Evolutionary conservation across 1,140 invertebrate genomes (phyloP).

Genomic region (Drosophila takahashii): DNA sequence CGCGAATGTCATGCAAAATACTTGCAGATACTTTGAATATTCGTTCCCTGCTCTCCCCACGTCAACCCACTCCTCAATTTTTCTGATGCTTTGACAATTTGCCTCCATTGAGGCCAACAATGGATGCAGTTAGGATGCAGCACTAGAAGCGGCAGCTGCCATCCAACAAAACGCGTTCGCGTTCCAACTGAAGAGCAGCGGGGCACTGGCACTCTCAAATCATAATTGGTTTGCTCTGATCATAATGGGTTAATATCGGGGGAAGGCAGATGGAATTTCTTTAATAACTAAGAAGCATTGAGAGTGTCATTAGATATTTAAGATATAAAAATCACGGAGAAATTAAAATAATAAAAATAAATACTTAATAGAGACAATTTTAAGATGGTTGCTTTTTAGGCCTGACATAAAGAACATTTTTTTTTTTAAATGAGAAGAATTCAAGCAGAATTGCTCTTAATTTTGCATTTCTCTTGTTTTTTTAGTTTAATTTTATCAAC

Average conservation of each 20-base stretch:
- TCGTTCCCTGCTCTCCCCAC: slow-evolving; percentile 25
- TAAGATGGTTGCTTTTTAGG: too few relatives aligned
- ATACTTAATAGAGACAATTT: too few relatives aligned
- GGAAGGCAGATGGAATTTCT: not conserved
- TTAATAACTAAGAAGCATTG: not conserved
- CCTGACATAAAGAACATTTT: too few relatives aligned
- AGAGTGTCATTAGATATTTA: not conserved
- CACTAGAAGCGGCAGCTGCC: slow-evolving; percentile 21
- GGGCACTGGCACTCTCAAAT: slow-evolving; percentile 1
- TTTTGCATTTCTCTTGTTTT: too few relatives aligned
- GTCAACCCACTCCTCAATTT: not conserved
- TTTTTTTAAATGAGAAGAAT: too few relatives aligned
- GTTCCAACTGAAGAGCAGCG: slow-evolving; percentile 16
- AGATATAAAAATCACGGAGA: not conserved
- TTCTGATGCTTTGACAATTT: slow-evolving; percentile 55
- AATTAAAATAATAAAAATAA: too few relatives aligned
- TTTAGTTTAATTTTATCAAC: too few relatives aligned
- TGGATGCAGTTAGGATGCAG: slow-evolving; percentile 36
- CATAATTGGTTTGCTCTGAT: slow-evolving; percentile 43
- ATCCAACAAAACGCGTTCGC: slow-evolving; percentile 34
- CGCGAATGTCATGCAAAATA: slow-evolving; percentile 76
- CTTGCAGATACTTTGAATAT: slow-evolving; percentile 77
- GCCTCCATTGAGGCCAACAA: slow-evolving; percentile 50
- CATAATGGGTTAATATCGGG: slow-evolving; percentile 24
- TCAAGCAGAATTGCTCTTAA: too few relatives aligned